Conservation (phyloP, 2,888 invertebrate species). For the Hymenopus coronatus region DNA sequence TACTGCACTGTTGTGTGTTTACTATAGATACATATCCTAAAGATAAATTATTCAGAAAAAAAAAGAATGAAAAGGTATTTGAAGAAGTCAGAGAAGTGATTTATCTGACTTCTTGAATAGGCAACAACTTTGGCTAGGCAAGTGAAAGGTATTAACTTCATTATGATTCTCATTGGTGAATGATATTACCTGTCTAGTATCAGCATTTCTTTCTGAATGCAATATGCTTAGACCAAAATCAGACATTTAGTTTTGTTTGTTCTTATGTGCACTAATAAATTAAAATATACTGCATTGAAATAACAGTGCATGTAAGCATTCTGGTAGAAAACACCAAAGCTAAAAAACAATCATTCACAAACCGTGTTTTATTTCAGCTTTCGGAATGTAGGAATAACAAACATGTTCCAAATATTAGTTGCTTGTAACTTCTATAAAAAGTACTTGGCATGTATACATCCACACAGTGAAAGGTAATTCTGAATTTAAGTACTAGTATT, state of each 20-base stretch:
- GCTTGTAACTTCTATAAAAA: too few relatives aligned
- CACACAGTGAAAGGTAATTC: not conserved
- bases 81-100: too few relatives aligned
- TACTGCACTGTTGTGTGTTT: not conserved
- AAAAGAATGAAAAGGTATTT: too few relatives aligned
- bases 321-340: not conserved
- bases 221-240: not conserved
- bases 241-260: not conserved
- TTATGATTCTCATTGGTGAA: too few relatives aligned
- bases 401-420: too few relatives aligned
- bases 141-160: too few relatives aligned
- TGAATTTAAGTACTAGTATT: not conserved
- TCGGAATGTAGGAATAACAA: not conserved
- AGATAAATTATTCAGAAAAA: too few relatives aligned
- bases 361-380: not conserved
- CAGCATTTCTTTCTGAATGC: not conserved
- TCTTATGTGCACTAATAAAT: not conserved
- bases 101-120: too few relatives aligned
- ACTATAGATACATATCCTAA: not conserved
- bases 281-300: not conserved
- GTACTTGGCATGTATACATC: not conserved
- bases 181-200: too few relatives aligned
- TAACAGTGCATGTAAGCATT: not conserved
- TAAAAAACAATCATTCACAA: not conserved
- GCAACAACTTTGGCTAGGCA: too few relatives aligned